These are phyloP conservation scores for Beaufortia kweichowensis DNA, from an alignment of 2,113 vertebrate species.

Conservation along the genomic window DNA sequence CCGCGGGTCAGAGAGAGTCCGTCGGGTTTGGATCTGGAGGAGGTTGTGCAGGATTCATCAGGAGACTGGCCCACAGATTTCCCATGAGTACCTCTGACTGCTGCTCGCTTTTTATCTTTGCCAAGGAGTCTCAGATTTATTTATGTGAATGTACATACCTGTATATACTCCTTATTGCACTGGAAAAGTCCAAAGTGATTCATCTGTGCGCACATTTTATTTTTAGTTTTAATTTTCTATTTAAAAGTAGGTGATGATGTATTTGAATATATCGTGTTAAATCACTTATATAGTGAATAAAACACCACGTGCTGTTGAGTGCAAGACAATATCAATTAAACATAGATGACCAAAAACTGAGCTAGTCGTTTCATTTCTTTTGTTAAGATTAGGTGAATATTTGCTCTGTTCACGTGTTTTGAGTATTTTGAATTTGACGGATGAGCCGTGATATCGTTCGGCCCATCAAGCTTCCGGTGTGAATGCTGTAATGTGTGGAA, in stretches of 20 bases:
- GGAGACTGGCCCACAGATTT: constrained; percentile 84
- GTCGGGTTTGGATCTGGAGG: constrained; percentile 77
- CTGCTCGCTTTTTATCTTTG: background rate
- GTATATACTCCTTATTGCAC: background rate
- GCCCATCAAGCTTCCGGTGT: no score
- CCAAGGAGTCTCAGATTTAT: background rate
- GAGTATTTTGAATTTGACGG: no score
- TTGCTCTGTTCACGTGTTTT: no score
- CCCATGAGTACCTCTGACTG: constrained; percentile 59
- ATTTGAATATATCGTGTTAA: background rate
- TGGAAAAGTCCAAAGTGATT: background rate
- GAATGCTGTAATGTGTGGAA: no score
- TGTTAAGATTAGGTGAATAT: no score
- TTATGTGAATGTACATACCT: background rate
- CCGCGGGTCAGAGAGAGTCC: constrained; percentile 63
- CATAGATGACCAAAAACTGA: no score
- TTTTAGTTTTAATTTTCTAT: background rate
- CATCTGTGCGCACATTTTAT: background rate
- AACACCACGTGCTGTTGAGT: background rate
- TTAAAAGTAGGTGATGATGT: background rate
- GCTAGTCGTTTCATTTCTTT: no score
- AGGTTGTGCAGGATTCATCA: constrained; percentile 78
- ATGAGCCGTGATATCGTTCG: no score
- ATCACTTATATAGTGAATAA: background rate
- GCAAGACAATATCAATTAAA: no score